Evolutionary conservation across 92 coral and sea anemone genomes (phyloP), one percentile per base, ranked within the genome.

Genomic region (Epizoanthus stellaris): DNA sequence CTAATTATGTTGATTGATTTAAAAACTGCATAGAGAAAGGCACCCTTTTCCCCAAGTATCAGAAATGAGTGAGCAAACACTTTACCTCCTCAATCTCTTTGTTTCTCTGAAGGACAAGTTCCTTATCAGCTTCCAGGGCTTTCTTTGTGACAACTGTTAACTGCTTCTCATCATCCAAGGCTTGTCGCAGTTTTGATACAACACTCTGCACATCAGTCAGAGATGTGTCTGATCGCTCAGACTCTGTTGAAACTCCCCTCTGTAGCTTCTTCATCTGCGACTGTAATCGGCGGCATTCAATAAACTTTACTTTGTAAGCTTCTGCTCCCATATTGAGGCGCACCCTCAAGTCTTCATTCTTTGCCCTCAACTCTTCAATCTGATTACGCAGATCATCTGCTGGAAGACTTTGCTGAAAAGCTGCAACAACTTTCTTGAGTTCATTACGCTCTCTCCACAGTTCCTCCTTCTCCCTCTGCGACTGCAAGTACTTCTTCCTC

Each of bases 281-380:
- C 72, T 96, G 87, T 54, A 92, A 85, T 23, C 90, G 87, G 38
- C 92, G 96, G 81, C 99, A 96, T 67, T 96, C 99, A 53, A 94
- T 85, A 70, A 96, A 96, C 90, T 96, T 96, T 38, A 89, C 83
- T 84, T 96, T 96, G 91, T 89, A 96, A 49, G 98, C 99, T 67
- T 96, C 99, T 0, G 98, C 99, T 49, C 99, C 99, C 99, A 96
- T 96, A 82, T 92, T 94, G 36, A 96, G 91, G 23, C 99, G 96
- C 3, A 92, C 93, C 4, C 99, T 92, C 52, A 96, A 89, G 85
- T 96, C 99, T 80, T 96, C 98, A 84, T 94, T 94, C 77, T 87
- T 87, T 12, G 98, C 98, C 47, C 98, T 89, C 87, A 96, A 80
- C 68, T 94, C 95, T 75, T 93, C 99, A 42, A 96, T 89, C 80